A percentile compares a stretch with the other conserved stretches of the same genome.
Conservation (phyloP, 2,113 vertebrate species). For the Rostratula benghalensis region DNA sequence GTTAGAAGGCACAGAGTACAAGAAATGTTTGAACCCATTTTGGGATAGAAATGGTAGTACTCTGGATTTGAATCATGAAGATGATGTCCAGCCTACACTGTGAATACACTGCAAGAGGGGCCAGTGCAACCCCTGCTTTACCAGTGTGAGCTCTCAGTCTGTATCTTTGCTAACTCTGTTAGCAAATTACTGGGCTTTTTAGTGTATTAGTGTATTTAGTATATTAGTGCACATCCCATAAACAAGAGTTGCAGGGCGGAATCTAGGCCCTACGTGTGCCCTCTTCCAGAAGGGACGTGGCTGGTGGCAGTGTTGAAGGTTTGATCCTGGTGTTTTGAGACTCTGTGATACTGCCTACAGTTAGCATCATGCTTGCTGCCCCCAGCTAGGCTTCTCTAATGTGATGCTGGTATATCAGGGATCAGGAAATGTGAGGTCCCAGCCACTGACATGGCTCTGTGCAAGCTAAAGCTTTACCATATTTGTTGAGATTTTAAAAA, state of each 20-base stretch:
- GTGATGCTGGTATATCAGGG: background rate
- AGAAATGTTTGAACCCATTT: background rate
- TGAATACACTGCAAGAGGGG: background rate
- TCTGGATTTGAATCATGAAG: background rate
- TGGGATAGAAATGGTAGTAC: too few relatives aligned
- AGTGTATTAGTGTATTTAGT: background rate
- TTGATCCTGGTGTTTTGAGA: background rate
- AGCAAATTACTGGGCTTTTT: background rate
- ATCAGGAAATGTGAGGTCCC: background rate
- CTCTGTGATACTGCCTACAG: background rate
- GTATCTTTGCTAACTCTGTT: background rate
- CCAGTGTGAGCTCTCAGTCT: background rate
- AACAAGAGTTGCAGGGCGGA: background rate
- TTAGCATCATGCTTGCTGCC: background rate
- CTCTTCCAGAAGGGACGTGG: rapidly evolving
- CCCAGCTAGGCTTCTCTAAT: background rate
- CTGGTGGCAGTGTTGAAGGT: background rate
- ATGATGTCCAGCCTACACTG: background rate
- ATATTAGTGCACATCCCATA: background rate
- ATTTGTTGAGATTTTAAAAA: background rate
- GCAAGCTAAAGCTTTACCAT: background rate
- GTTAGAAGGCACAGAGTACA: background rate
- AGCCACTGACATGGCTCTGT: background rate
- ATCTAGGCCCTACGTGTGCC: background rate
- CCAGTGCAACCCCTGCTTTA: background rate